phyloP scores from a whole-genome alignment of 2,888 invertebrate genomes.

The Xanthia togata region DNA sequence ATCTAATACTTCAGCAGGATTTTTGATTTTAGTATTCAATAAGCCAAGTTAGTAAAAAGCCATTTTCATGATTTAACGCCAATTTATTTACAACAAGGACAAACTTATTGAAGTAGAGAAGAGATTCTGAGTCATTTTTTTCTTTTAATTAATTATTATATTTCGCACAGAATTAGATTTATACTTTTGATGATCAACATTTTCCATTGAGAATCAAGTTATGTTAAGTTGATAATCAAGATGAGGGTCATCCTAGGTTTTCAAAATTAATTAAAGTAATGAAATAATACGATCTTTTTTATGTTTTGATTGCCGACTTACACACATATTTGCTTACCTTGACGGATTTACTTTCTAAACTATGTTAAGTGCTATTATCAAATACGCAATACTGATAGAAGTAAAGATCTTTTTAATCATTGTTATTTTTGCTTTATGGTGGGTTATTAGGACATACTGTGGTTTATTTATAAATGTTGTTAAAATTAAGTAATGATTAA shows the following conservation, averaged over 20 bases:
- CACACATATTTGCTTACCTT: constrained; percentile 43
- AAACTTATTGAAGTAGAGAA: background rate
- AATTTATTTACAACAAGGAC: constrained; percentile 1
- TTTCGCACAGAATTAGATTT: background rate
- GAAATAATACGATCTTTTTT: background rate
- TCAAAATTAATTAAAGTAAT: no score
- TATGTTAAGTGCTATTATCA: background rate
- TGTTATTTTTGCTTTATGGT: background rate
- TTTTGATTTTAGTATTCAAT: background rate
- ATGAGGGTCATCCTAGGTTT: no score
- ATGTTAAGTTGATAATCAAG: no score
- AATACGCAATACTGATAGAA: background rate
- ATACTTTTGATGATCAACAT: background rate
- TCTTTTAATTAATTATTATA: background rate
- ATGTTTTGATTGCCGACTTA: constrained; percentile 10
- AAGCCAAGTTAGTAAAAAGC: constrained; percentile 6
- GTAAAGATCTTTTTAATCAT: background rate
- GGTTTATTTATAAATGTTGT: background rate
- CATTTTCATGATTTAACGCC: background rate
- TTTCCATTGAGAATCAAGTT: background rate
- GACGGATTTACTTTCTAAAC: constrained; percentile 56
- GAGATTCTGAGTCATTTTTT: constrained; percentile 22
- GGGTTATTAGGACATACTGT: background rate
- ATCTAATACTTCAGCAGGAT: background rate
- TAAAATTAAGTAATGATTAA: background rate